Conservation (phyloP, 2,113 vertebrate genomes). For the Leptobrachium leishanense region DNA sequence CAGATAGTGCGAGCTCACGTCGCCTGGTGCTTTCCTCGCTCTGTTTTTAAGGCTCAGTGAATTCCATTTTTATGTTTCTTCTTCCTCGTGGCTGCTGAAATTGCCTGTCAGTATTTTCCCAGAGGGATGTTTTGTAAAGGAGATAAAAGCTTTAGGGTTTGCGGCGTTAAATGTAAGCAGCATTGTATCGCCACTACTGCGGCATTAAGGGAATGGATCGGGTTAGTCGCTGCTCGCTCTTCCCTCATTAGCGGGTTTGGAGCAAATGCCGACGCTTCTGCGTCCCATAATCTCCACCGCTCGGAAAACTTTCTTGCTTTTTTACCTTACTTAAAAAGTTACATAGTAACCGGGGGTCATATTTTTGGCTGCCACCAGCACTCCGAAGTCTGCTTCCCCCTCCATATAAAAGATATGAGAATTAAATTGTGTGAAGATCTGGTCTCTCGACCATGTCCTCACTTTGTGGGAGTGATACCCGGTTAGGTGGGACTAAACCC, state of each 20-base stretch:
- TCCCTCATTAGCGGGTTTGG: neutral
- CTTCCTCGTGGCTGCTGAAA: conserved; percentile 18
- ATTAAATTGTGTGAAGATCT: no score
- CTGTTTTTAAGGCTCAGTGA: conserved; percentile 27
- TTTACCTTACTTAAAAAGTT: no score
- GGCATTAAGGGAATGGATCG: neutral
- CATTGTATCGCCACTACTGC: conserved; percentile 26
- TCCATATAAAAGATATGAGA: no score
- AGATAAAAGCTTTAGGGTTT: conserved; percentile 47
- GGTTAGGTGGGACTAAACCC: no score
- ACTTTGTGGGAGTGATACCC: no score
- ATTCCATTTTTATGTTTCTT: conserved; percentile 5
- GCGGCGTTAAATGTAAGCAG: conserved; percentile 37
- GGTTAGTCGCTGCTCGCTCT: neutral
- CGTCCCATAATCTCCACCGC: no score
- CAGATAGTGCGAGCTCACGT: conserved; percentile 25
- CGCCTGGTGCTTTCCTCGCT: neutral
- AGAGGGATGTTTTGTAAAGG: conserved; percentile 36
- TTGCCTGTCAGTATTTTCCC: conserved; percentile 43
- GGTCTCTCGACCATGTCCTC: no score
- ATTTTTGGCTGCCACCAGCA: no score
- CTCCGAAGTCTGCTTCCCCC: no score
- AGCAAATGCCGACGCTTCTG: no score
- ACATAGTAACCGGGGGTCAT: no score
- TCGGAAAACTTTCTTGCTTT: no score